Base-by-base conservation (phyloP, 2,888 invertebrate species). In the Melitaea athalia region DNA sequence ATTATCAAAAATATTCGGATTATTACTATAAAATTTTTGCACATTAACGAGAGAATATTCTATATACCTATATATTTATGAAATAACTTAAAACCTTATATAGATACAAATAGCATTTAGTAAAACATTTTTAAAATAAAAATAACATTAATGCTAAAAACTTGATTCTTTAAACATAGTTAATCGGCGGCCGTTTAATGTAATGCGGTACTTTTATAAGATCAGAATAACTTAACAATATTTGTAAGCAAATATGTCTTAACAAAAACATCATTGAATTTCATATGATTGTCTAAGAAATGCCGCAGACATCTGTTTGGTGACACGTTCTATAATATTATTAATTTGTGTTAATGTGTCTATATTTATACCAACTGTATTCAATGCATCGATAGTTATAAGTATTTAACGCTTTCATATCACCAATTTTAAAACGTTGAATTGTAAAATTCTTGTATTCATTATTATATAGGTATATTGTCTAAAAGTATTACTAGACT, bases 301-400 rank as follows among this genome's bases (percentile, higher is more conserved):
- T 24, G 59, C 59, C 59, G 59, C 43, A 14, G 24, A 59, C 59
- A 59, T 24, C 59, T 59, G 59, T 59, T 59, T 24, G 14, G 52
- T 8, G 52, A 55, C 6, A 24, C 31, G 14, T 24, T 45, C 10
- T 45, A 14, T 45, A 45, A 14, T 59, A 59, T 59, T 45, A 24
- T 45, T 45, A 24, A 24, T 45, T 45, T 24, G 17, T 59, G 24
- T 45, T 59, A 24, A 45, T n/a, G 59, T 45, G 45, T 45, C 45
- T 14, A 45, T 50, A 38, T 33, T 57, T 31, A 55, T 55, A 33
- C 53, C 31, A 55, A 55, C n/a, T 31, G 47, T 49, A 14, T 55
- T 55, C 33, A n/a, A 8, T 5, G 6, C 14, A 31, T 33, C 31
- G 12, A 53, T 14, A 10, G 53, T 33, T 53, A 7, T 6, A 24